Conservation (phyloP, 2,113 vertebrate species). For the Lipotes vexillifer region DNA sequence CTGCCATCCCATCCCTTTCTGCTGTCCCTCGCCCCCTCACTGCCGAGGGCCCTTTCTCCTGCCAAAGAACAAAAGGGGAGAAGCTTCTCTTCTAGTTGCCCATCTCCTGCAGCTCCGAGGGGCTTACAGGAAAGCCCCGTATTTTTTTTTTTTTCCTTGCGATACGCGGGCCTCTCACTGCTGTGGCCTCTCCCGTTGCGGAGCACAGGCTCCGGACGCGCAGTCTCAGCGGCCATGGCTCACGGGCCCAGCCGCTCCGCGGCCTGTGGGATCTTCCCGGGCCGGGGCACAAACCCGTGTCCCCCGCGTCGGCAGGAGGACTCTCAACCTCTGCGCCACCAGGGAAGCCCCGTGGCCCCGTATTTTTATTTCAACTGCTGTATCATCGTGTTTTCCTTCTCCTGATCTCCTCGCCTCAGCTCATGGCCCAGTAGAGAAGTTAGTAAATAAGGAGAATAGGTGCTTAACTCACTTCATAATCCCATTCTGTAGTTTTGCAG, state of each 20-base stretch:
- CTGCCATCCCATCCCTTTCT: not conserved
- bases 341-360: not conserved
- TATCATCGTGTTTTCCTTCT: not conserved
- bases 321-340: no score
- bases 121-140: not conserved
- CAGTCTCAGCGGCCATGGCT: no score
- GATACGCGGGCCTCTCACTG: no score
- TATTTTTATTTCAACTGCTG: not conserved
- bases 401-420: not conserved
- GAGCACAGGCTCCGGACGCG: no score
- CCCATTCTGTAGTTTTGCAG: not conserved
- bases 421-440: not conserved
- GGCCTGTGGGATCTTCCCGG: no score
- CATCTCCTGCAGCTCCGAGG: not conserved
- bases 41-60: not conserved
- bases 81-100: not conserved
- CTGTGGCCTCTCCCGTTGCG: no score
- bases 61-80: rapidly evolving
- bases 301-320: no score
- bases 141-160: not conserved
- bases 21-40: not conserved
- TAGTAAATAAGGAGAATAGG: not conserved
- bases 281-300: no score
- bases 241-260: no score
- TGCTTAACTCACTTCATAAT: not conserved